Evolutionary conservation across 2,888 invertebrate genomes (phyloP), one percentile per base, ranked within the genome.

Genomic region (Eristalis intricaria): DNA sequence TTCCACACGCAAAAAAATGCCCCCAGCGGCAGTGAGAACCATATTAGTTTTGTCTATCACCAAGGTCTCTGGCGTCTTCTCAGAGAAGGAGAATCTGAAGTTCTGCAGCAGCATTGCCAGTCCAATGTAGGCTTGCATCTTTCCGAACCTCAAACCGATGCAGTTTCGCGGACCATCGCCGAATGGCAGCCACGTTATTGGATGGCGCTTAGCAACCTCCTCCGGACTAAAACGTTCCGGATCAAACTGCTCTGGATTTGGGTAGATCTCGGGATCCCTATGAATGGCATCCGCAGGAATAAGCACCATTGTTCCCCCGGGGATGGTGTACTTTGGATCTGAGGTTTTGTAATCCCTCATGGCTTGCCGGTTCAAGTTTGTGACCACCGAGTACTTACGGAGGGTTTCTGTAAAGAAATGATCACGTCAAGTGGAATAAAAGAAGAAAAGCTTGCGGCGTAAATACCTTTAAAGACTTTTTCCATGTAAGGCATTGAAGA

Each of bases 161-260:
- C 93, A 93, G 50, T 90, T 91, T 0, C 92, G 90, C 0, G 91
- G 92, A 22, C 93, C 92, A 60, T 91, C 91, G 0, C 93, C 92
- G 70, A 93, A 93, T 0, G 92, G 91, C 13, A 93, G 79, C 84
- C 90, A 92, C 0, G 91, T 87, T 23, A 89, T 90, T 0, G 90
- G 86, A 85, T 94, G 94, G 69, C 95, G 91, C 11, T 93, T 93
- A 0, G 93, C 91, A 71, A 94, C 94, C 58, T 94, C 94, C 84
- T 94, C 94, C 0, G 93, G 91, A 0, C 93, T 91, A 90, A 95
- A 95, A 87, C 95, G 93, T 23, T 95, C 94, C 0, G 95, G 95
- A 76, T 95, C 94, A 78, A 95, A 96, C 32, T 92, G 93, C 4
- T 94, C 93, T 0, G 96, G 96, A 2, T 96, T 93, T 0, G 93